Conservation (phyloP, 2,888 invertebrate genomes). For the Osmoderma eremita region DNA sequence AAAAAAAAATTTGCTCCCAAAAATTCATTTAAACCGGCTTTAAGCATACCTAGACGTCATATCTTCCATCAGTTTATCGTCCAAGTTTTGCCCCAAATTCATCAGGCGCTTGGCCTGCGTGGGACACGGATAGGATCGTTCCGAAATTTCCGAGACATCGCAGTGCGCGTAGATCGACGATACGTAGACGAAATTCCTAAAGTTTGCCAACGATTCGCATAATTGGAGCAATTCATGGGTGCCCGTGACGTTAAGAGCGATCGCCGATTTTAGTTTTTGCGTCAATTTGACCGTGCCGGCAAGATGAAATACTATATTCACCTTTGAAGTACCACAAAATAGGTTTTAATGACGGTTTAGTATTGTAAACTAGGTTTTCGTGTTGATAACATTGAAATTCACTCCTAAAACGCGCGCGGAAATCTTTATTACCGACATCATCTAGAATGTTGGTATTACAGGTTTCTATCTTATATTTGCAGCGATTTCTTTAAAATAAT, state of each 20-base stretch:
- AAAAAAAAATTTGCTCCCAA: background rate
- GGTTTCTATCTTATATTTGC: too few species aligned
- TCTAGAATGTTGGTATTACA: too few species aligned
- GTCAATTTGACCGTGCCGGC: slow-evolving; percentile 75
- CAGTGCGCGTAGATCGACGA: slow-evolving; percentile 72
- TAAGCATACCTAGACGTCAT: slow-evolving; percentile 69
- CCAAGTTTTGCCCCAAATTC: slow-evolving; percentile 64
- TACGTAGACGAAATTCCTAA: slow-evolving; percentile 70
- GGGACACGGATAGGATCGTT: slow-evolving; percentile 65
- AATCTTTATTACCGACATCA: too few species aligned
- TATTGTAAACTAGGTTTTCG: too few species aligned
- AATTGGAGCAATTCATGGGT: slow-evolving; percentile 73
- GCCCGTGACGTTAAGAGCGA: slow-evolving; percentile 78
- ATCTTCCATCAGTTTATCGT: slow-evolving; percentile 66
- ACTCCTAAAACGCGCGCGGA: too few species aligned
- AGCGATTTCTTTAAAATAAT: too few species aligned
- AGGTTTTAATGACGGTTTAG: too few species aligned
- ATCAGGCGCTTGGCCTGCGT: slow-evolving; percentile 67
- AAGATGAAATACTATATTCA: slow-evolving; percentile 67
- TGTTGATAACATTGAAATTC: too few species aligned
- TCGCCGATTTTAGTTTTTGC: slow-evolving; percentile 77
- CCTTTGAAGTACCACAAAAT: too few species aligned
- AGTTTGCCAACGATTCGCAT: slow-evolving; percentile 72
- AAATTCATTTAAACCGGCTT: background rate
- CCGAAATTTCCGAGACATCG: slow-evolving; percentile 54